Evolutionary conservation across 2,888 invertebrate species (phyloP).

Genomic region (Bombyx huttoni): DNA sequence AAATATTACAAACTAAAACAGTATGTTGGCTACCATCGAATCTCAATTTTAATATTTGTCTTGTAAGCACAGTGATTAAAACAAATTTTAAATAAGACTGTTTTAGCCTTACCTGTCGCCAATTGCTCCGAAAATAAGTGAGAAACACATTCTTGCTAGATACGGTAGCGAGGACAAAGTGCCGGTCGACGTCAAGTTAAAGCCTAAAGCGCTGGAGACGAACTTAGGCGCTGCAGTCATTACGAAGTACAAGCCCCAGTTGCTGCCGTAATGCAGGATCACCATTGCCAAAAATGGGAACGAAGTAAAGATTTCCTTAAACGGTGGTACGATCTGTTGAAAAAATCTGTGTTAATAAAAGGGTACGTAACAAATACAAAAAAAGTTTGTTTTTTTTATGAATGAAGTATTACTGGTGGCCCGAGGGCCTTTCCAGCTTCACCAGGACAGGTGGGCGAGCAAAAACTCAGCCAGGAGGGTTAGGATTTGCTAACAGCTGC

Average conservation of each 20-base stretch:
- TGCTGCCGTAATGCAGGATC: slow-evolving; percentile 80
- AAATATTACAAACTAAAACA: neutral
- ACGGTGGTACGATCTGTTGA: slow-evolving; percentile 75
- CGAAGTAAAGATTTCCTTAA: slow-evolving; percentile 74
- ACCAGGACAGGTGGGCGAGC: too few species aligned
- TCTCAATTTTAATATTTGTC: too few species aligned
- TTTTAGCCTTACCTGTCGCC: slow-evolving; percentile 68
- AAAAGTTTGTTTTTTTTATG: too few species aligned
- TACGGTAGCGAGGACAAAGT: slow-evolving; percentile 79
- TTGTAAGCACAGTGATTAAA: too few species aligned
- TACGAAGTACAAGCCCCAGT: slow-evolving; percentile 82
- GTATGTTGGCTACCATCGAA: neutral
- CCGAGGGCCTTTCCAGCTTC: too few species aligned
- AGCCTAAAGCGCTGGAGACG: slow-evolving; percentile 80
- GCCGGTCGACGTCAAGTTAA: slow-evolving; percentile 79
- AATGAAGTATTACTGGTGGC: too few species aligned
- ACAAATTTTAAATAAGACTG: neutral
- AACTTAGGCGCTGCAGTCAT: slow-evolving; percentile 84
- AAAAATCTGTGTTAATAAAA: too few species aligned
- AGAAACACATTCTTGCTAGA: slow-evolving; percentile 78
- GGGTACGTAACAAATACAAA: too few species aligned
- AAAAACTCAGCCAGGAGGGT: too few species aligned
- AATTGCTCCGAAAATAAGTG: slow-evolving; percentile 79
- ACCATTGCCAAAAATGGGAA: slow-evolving; percentile 79
- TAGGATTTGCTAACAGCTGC: too few species aligned